A percentile compares a stretch with the other conserved stretches of the same genome.
Conservation (phyloP, 2,888 invertebrate species). For the Tiliacea citrago region DNA sequence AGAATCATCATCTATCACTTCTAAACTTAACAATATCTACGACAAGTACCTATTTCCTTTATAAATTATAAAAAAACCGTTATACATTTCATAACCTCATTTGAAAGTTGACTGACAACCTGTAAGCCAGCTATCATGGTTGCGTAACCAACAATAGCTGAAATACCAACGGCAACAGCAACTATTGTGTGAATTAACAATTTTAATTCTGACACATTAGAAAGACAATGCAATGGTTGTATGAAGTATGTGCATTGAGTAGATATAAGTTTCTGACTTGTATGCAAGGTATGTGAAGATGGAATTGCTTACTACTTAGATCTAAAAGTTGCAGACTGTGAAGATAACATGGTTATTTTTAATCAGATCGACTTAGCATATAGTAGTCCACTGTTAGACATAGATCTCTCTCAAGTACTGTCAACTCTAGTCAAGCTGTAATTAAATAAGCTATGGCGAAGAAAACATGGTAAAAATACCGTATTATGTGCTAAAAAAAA, state of each 20-base stretch:
- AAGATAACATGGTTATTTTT: background rate
- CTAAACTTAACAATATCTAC: background rate
- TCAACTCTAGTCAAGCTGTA: background rate
- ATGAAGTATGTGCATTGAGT: slow-evolving; percentile 14
- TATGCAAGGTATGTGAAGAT: background rate
- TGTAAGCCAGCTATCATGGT: slow-evolving; percentile 42
- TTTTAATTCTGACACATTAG: slow-evolving; percentile 63
- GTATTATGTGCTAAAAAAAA: background rate
- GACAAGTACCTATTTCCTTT: background rate
- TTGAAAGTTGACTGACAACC: slow-evolving; percentile 64
- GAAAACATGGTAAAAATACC: background rate
- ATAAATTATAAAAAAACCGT: slow-evolving; percentile 41
- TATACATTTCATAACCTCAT: slow-evolving; percentile 48
- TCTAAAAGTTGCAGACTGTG: background rate
- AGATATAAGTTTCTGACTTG: slow-evolving; percentile 2
- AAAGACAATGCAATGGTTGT: slow-evolving; percentile 57
- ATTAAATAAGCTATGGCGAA: background rate
- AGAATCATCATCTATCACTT: background rate
- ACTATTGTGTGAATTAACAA: slow-evolving; percentile 67
- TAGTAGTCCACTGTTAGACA: background rate
- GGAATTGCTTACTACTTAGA: background rate
- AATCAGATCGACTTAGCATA: background rate
- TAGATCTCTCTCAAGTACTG: background rate
- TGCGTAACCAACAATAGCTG: slow-evolving; percentile 54
- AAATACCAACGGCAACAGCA: slow-evolving; percentile 51